Evolutionary conservation across 2,797 vertebrate genomes (phyloP).

Genomic region (Leuciscus waleckii): DNA sequence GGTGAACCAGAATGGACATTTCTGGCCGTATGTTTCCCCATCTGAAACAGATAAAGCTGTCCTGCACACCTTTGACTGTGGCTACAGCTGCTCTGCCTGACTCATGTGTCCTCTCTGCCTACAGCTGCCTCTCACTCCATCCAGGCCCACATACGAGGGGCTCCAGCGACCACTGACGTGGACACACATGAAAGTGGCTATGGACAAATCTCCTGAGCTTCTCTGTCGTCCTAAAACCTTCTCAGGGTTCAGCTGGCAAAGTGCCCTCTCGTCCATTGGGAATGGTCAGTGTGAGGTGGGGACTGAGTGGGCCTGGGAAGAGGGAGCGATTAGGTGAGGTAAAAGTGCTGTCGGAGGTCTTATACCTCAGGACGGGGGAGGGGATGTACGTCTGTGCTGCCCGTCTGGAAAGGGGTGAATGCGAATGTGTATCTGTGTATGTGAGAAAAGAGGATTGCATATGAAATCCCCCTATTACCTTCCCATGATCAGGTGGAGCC

Average conservation of each 20-base stretch:
- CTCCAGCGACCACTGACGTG: constrained; percentile 57
- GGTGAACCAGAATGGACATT: constrained; percentile 77
- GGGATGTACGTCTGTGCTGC: constrained; percentile 17
- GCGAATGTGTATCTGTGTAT: background rate
- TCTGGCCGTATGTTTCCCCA: constrained; percentile 60
- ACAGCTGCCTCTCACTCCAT: constrained; percentile 64
- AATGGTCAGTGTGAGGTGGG: constrained; percentile 31
- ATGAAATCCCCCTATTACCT: background rate
- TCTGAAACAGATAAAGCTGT: constrained; percentile 57
- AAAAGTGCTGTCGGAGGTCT: constrained; percentile 6
- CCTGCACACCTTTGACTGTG: constrained; percentile 66
- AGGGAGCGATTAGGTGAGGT: constrained; percentile 33
- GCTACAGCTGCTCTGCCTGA: constrained; percentile 61
- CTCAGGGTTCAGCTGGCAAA: constrained; percentile 64
- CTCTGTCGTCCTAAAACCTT: constrained; percentile 55
- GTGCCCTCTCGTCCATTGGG: constrained; percentile 48
- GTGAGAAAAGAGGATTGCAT: background rate
- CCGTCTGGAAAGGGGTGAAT: background rate
- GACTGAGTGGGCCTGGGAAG: constrained; percentile 25
- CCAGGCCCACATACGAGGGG: constrained; percentile 32
- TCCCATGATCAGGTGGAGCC: constrained; percentile 10
- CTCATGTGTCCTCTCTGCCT: constrained; percentile 53
- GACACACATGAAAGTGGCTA: constrained; percentile 62
- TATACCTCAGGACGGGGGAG: constrained; percentile 24
- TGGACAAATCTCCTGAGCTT: constrained; percentile 56